phyloP scores from a whole-genome alignment of 92 coral and sea anemone genomes.

The Desmophyllum pertusum region DNA sequence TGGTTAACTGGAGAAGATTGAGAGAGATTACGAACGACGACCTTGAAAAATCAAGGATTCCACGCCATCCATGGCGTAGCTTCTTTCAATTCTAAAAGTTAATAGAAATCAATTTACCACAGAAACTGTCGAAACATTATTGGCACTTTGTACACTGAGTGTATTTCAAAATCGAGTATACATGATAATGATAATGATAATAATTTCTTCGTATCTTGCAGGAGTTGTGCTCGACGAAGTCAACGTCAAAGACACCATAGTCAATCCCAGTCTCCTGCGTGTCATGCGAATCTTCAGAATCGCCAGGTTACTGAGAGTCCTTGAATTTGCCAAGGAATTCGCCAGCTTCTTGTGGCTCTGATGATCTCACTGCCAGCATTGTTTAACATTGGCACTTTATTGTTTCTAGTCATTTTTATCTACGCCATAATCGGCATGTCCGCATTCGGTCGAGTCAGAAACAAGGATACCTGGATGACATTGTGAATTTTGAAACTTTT shows the following conservation, averaged over 20 bases:
- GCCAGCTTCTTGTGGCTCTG: slow-evolving; percentile 87
- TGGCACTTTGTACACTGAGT: not conserved
- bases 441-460: slow-evolving; percentile 82
- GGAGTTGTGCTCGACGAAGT: slow-evolving; percentile 73
- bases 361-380: slow-evolving; percentile 90
- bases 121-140: too few species aligned
- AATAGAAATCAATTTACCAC: too few species aligned
- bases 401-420: slow-evolving; percentile 85
- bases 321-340: slow-evolving; percentile 92
- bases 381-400: slow-evolving; percentile 89
- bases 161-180: too few species aligned
- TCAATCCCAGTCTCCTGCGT: slow-evolving; percentile 89
- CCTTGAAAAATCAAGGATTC: too few species aligned
- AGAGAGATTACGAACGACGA: too few species aligned
- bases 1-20: too few species aligned
- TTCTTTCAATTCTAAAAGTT: too few species aligned
- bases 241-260: slow-evolving; percentile 54
- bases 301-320: slow-evolving; percentile 84
- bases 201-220: slow-evolving; percentile 6
- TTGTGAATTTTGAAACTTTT: slow-evolving; percentile 89
- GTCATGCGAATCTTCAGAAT: slow-evolving; percentile 90
- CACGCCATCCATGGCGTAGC: too few species aligned
- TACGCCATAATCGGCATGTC: slow-evolving; percentile 95
- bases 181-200: not conserved
- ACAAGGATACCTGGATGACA: slow-evolving; percentile 82